A percentile compares a stretch with the other conserved stretches of the same genome.
Conservation (phyloP, 2,797 vertebrate genomes). For the Gymnothorax reevesii region DNA sequence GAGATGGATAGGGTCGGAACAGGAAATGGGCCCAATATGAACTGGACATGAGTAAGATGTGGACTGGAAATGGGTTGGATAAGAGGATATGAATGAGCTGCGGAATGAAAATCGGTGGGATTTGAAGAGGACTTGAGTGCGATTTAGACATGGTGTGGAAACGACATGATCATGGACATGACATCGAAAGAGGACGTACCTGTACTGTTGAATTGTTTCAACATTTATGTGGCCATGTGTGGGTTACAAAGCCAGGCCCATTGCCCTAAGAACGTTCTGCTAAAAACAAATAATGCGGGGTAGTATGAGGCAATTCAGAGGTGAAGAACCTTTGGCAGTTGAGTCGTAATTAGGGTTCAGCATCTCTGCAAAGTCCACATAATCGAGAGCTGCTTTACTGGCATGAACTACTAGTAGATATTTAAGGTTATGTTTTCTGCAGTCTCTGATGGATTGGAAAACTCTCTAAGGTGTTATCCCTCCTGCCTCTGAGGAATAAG, state of each 20-base stretch:
- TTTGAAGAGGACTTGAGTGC: not conserved
- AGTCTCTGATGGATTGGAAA: too few relatives aligned
- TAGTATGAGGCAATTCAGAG: not conserved
- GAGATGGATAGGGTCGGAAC: not conserved
- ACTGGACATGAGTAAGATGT: too few relatives aligned
- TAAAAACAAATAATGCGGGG: not conserved
- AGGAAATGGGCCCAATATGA: not conserved
- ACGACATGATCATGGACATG: not conserved
- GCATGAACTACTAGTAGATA: not conserved
- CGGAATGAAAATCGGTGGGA: too few relatives aligned
- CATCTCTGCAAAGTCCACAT: not conserved
- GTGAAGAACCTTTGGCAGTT: not conserved
- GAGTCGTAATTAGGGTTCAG: not conserved
- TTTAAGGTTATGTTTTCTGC: not conserved
- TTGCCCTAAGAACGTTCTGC: not conserved
- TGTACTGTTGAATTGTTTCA: not conserved
- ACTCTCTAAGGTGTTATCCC: too few relatives aligned
- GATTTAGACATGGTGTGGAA: not conserved
- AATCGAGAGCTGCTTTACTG: not conserved
- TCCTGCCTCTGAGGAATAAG: too few relatives aligned
- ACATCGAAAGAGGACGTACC: too few relatives aligned
- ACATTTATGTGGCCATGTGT: not conserved
- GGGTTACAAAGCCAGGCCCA: not conserved
- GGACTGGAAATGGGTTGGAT: not conserved
- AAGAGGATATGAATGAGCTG: too few relatives aligned